A percentile compares a stretch with the other conserved stretches of the same genome.
phyloP scores from a whole-genome alignment of 92 coral and sea anemone genomes.

The Anthopleura xanthogrammica region DNA sequence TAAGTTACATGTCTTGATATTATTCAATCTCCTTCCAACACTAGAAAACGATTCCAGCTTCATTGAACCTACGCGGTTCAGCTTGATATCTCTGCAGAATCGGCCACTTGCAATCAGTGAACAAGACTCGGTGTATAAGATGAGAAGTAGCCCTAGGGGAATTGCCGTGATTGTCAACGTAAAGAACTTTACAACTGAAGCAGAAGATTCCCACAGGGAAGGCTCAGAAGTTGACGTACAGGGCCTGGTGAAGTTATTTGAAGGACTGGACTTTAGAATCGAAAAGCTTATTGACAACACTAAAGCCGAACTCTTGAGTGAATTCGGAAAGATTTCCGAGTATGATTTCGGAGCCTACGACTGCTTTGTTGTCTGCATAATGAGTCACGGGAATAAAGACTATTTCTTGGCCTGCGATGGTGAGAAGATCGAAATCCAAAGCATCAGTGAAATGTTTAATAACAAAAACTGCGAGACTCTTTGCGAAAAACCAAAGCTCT shows the following conservation, averaged over 20 bases:
- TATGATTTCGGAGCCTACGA: constrained; percentile 53
- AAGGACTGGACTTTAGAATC: constrained; percentile 52
- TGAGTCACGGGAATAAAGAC: constrained; percentile 84
- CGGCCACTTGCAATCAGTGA: constrained; percentile 28
- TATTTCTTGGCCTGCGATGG: constrained; percentile 57
- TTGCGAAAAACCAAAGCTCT: background rate
- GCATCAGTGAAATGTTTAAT: constrained; percentile 28
- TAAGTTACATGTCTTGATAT: no score
- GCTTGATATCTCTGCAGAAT: constrained; percentile 13
- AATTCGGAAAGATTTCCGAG: constrained; percentile 19
- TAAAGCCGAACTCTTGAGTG: constrained; percentile 22
- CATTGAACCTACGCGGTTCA: constrained; percentile 13
- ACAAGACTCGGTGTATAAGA: constrained; percentile 46
- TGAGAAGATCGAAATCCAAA: constrained; percentile 3
- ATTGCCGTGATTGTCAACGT: constrained; percentile 73
- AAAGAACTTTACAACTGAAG: constrained; percentile 24
- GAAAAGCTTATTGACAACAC: constrained; percentile 7
- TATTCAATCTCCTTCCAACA: no score
- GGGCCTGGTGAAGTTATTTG: constrained; percentile 45
- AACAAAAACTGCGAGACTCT: constrained; percentile 30
- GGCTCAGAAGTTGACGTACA: constrained; percentile 66
- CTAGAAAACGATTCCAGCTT: background rate
- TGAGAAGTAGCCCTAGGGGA: constrained; percentile 74
- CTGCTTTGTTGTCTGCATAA: constrained; percentile 73
- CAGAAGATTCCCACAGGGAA: constrained; percentile 29